Evolutionary conservation across 2,888 invertebrate genomes (phyloP).

Genomic region (Zygogramma bicolorata): DNA sequence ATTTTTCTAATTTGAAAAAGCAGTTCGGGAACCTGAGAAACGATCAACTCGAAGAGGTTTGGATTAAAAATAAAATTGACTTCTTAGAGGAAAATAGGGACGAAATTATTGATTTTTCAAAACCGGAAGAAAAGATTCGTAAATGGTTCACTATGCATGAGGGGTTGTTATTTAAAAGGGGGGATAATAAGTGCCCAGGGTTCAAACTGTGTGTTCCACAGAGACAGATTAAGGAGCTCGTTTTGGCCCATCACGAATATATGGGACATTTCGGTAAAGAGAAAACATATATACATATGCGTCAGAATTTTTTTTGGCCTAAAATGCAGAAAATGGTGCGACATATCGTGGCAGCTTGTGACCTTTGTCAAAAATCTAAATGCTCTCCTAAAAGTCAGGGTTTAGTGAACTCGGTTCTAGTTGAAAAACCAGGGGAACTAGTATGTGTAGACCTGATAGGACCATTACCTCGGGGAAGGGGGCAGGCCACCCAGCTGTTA

Average conservation of each 20-base stretch:
- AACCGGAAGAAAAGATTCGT: neutral
- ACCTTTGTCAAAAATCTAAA: neutral
- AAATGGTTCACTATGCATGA: conserved; percentile 10
- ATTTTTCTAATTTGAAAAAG: neutral
- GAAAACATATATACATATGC: conserved; percentile 18
- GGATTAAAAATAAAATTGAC: neutral
- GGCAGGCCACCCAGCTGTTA: conserved; percentile 27
- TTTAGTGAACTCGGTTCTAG: neutral
- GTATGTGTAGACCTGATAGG: conserved; percentile 35
- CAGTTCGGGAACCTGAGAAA: neutral
- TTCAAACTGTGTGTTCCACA: conserved; percentile 18
- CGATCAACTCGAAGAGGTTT: neutral
- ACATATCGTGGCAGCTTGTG: too few relatives aligned
- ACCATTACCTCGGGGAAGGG: conserved; percentile 20
- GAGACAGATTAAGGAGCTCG: neutral
- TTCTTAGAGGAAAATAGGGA: neutral
- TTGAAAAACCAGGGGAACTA: conserved; percentile 6
- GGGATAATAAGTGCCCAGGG: neutral
- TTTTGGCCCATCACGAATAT: neutral
- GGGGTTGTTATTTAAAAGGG: conserved; percentile 11
- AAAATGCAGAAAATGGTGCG: too few relatives aligned
- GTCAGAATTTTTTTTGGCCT: too few relatives aligned
- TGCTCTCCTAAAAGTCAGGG: neutral
- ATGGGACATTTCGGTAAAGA: conserved; percentile 13
- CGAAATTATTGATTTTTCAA: neutral